These are phyloP conservation scores for Nasonia giraulti DNA, from an alignment of 1,140 invertebrate species.

Conservation along the genomic window DNA sequence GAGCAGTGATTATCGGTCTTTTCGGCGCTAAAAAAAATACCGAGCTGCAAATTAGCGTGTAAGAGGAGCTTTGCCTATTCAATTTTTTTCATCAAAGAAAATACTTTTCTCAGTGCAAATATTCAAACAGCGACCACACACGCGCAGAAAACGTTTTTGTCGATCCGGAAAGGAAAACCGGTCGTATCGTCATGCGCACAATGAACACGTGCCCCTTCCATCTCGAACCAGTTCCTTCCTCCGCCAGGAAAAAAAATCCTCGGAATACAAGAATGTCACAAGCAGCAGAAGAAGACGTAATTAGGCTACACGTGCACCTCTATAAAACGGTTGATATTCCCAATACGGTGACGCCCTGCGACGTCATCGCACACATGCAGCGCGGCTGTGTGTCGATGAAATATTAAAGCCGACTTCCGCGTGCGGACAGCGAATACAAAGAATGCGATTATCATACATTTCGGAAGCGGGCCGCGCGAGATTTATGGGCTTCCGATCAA, in stretches of 20 bases:
- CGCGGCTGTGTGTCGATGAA: neutral
- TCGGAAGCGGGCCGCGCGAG: neutral
- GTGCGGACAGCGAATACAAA: neutral
- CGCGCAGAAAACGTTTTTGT: neutral
- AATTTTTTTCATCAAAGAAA: too few species aligned
- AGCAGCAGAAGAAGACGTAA: neutral
- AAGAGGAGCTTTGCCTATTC: too few species aligned
- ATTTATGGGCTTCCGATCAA: neutral
- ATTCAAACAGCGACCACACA: too few species aligned
- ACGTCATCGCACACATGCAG: too few species aligned
- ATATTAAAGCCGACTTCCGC: conserved; percentile 18
- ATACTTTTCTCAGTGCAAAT: too few species aligned
- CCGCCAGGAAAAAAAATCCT: neutral
- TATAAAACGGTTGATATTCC: neutral
- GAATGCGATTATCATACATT: neutral
- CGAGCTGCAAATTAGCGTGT: neutral
- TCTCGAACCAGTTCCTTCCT: conserved; percentile 1
- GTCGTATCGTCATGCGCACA: conserved; percentile 10
- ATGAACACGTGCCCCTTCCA: neutral
- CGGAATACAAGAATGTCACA: neutral
- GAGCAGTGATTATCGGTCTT: neutral
- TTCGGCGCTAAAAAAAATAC: neutral
- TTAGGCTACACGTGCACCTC: neutral
- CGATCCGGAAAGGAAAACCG: neutral
- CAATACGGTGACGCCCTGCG: too few species aligned